These are phyloP conservation scores for Crypturellus tataupa DNA, from an alignment of 2,797 vertebrate genomes.

Conservation along the genomic window DNA sequence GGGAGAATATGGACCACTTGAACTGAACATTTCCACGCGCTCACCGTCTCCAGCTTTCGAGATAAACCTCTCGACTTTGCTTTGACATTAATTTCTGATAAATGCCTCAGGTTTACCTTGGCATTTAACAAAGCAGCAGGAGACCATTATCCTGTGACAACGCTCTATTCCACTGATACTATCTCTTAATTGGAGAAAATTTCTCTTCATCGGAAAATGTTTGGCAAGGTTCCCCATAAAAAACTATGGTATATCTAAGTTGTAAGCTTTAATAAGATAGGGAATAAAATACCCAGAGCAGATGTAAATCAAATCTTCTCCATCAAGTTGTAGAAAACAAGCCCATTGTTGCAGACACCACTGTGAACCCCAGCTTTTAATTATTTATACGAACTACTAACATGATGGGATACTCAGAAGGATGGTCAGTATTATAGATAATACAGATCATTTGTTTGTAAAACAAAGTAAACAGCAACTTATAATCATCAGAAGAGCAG, in stretches of 20 bases:
- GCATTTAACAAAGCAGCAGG: slow-evolving; percentile 79
- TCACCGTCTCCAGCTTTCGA: slow-evolving; percentile 41
- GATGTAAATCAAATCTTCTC: slow-evolving; percentile 79
- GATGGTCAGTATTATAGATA: slow-evolving; percentile 41
- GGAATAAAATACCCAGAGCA: slow-evolving; percentile 81
- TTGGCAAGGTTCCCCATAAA: slow-evolving; percentile 72
- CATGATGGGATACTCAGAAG: slow-evolving; percentile 44
- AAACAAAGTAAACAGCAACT: slow-evolving; percentile 15
- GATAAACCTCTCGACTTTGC: slow-evolving; percentile 76
- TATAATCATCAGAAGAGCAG: slow-evolving; percentile 26
- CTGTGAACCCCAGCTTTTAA: slow-evolving; percentile 75
- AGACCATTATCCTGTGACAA: slow-evolving; percentile 77
- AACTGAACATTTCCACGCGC: slow-evolving; percentile 10
- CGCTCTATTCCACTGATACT: slow-evolving; percentile 74
- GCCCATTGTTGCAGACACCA: slow-evolving; percentile 62
- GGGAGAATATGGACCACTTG: neutral
- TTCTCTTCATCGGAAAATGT: slow-evolving; percentile 77
- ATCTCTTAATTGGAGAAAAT: slow-evolving; percentile 80
- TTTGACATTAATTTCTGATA: slow-evolving; percentile 81
- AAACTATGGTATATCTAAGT: slow-evolving; percentile 67
- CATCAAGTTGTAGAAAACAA: slow-evolving; percentile 76
- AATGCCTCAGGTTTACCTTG: slow-evolving; percentile 78
- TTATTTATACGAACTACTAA: slow-evolving; percentile 72
- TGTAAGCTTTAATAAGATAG: slow-evolving; percentile 79
- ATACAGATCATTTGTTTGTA: slow-evolving; percentile 16